A percentile compares a stretch with the other conserved stretches of the same genome.
Evolutionary conservation across 2,888 invertebrate species (phyloP).

Genomic region (Trissolcus japonicus): DNA sequence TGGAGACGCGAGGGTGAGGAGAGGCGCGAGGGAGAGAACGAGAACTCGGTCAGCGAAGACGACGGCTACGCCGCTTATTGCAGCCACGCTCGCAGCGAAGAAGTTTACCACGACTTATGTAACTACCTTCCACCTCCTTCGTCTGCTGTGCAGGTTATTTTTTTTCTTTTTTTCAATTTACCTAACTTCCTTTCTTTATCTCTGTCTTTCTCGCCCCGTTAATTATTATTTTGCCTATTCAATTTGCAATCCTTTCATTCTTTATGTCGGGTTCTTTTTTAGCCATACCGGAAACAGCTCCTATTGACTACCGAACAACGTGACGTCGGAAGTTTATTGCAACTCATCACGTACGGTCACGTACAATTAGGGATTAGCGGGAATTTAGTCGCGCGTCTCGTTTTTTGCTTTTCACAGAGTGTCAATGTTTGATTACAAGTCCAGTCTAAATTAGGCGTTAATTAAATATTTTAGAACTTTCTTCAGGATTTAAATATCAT

Average conservation of each 20-base stretch:
- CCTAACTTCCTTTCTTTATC: constrained; percentile 6
- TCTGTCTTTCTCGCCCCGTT: not conserved
- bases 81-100: constrained; percentile 89
- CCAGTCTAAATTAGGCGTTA: too few relatives aligned
- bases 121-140: constrained; percentile 81
- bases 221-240: too few relatives aligned
- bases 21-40: constrained; percentile 66
- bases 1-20: constrained; percentile 71
- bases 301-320: constrained; percentile 49
- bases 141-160: constrained; percentile 73
- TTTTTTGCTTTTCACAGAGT: not conserved
- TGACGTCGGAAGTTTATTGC: constrained; percentile 49
- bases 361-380: constrained; percentile 33
- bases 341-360: constrained; percentile 44
- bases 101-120: constrained; percentile 96
- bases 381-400: not conserved
- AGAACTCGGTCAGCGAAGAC: constrained; percentile 76
- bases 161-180: constrained; percentile 9
- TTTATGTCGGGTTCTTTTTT: constrained; percentile 29
- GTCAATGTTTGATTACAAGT: too few relatives aligned
- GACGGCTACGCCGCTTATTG: constrained; percentile 83
- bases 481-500: too few relatives aligned
- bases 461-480: too few relatives aligned
- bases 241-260: constrained; percentile 8
- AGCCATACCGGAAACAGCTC: constrained; percentile 53